Evolutionary conservation across 2,888 invertebrate species (phyloP), one percentile per base, ranked within the genome.

Genomic region (Dasysyrphus tricinctus): DNA sequence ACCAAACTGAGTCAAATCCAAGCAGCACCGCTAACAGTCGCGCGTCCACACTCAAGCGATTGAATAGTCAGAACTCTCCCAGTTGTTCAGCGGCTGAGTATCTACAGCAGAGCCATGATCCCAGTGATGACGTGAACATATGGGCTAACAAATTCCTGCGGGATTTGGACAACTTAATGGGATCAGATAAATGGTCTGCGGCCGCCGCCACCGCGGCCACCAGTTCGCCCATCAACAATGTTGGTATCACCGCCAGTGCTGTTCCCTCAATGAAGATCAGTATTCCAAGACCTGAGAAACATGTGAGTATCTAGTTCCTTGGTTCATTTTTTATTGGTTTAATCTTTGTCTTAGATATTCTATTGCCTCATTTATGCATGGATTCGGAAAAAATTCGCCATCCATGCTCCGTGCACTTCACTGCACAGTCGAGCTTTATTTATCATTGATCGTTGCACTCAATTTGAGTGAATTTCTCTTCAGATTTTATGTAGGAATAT

Each of bases 131-230:
- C 90, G 91, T 92, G 70, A 92, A 92, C 90, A 90, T 92, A 90
- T 92, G 92, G 92, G 92, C 92, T 89, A 91, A 91, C 90, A 92
- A 91, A 91, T 92, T 92, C 89, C 90, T 92, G 88, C 92, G 90
- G 88, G 92, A 92, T 90, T 90, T 92, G 90, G 92, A 92, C 89
- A 92, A 91, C 89, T 91, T 92, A 91, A 92, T 92, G 91, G 90
- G 90, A 89, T 89, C 90, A 88, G 91, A 91, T 90, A 91, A 92
- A 88, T 77, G 84, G 88, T 88, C 89, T 88, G 54, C n/a, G n/a
- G n/a, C 54, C 70, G 82, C 74, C 32, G 61, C 72, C 51, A 61
- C 63, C 67, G 67, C 80, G n/a, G 72, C 78, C 54, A 65, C 59
- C 84, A 65, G 69, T 29, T 69, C 77, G 63, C 79, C 76, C 61